phyloP scores from a whole-genome alignment of 1,140 invertebrate genomes.

The Reticulitermes speratus region DNA sequence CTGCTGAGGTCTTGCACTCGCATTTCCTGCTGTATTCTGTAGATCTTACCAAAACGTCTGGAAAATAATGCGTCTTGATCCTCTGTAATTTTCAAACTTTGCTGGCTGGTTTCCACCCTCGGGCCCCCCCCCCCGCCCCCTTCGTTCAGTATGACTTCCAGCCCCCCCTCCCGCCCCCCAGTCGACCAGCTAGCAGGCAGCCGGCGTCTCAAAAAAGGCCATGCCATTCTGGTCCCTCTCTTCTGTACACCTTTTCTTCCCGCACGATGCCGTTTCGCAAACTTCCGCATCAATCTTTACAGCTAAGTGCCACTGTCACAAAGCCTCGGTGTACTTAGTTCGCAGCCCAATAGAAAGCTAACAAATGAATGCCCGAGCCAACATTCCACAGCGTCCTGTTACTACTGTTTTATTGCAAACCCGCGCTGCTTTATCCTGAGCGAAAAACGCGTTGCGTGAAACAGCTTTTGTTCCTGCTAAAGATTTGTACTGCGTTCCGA shows the following conservation, averaged over 20 bases:
- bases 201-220: not conserved
- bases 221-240: not conserved
- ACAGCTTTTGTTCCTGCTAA: not conserved
- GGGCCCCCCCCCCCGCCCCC: not conserved
- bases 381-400: not conserved
- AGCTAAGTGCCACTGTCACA: not conserved
- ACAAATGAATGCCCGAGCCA: not conserved
- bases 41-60: constrained; percentile 8
- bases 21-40: not conserved
- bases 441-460: not conserved
- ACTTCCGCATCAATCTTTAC: not conserved
- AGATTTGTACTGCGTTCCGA: too few relatives aligned
- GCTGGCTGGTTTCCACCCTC: constrained; percentile 20
- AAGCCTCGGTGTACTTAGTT: not conserved
- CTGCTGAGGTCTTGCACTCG: not conserved
- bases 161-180: not conserved
- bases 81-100: constrained; percentile 27
- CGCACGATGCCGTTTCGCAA: not conserved
- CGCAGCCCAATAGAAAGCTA: not conserved
- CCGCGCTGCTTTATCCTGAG: not conserved
- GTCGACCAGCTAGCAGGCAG: not conserved
- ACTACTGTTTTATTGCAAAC: not conserved
- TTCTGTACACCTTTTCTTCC: not conserved
- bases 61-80: constrained; percentile 26
- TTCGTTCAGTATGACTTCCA: not conserved